Conservation (phyloP, 2,888 invertebrate species). For the Nomada ferruginata region DNA sequence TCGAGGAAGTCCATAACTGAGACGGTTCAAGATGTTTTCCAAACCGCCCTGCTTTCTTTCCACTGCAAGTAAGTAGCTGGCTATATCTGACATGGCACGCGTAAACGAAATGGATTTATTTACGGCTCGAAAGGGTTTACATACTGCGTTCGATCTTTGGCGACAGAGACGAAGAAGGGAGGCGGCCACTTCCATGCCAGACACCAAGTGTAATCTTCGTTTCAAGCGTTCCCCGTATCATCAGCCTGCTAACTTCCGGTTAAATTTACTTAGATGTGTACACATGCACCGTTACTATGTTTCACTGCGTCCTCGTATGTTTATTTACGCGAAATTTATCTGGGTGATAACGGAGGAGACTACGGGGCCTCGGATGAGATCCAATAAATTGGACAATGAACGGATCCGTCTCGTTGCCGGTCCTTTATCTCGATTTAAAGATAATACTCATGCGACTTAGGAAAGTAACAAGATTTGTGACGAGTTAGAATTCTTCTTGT, state of each 20-base stretch:
- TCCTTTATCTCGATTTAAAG: conserved; percentile 37
- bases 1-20: conserved; percentile 31
- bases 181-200: conserved; percentile 54
- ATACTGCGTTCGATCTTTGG: conserved; percentile 64
- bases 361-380: conserved; percentile 2
- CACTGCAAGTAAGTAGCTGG: conserved; percentile 14
- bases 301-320: background rate
- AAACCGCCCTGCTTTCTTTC: conserved; percentile 57
- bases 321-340: conserved; percentile 31
- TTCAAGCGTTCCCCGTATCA: conserved; percentile 46
- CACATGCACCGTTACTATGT: background rate
- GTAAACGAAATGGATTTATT: conserved; percentile 67
- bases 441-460: background rate
- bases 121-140: conserved; percentile 56
- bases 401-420: conserved; percentile 12
- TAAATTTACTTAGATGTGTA: conserved; percentile 55
- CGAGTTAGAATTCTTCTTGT: background rate
- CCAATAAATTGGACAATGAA: conserved; percentile 32
- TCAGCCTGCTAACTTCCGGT: conserved; percentile 56
- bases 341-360: background rate
- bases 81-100: conserved; percentile 55
- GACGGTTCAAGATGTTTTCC: conserved; percentile 43
- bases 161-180: conserved; percentile 43
- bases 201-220: conserved; percentile 52
- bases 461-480: conserved; percentile 1